These are phyloP conservation scores for Vidua macroura DNA, from an alignment of 2,113 vertebrate genomes.

Conservation along the genomic window DNA sequence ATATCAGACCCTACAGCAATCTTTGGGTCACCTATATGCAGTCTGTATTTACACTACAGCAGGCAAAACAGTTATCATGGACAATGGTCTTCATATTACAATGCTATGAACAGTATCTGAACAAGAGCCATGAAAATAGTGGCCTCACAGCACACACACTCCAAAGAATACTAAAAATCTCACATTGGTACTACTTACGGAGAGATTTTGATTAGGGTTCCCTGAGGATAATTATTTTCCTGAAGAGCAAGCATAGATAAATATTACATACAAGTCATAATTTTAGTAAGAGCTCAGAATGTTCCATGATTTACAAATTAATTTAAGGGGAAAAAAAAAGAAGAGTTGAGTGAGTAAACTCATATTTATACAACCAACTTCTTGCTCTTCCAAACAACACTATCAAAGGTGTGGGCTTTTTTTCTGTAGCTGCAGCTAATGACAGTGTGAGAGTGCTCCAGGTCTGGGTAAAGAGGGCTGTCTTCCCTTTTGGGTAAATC, in stretches of 20 bases:
- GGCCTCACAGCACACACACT: not conserved
- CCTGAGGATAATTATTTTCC: not conserved
- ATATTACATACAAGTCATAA: not conserved
- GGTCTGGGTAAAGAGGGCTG: not conserved
- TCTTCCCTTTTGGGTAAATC: not conserved
- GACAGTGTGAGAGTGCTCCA: not conserved
- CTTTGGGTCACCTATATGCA: not conserved
- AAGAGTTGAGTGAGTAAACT: not conserved
- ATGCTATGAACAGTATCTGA: not conserved
- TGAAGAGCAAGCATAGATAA: not conserved
- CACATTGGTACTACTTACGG: not conserved
- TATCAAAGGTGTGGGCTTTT: not conserved
- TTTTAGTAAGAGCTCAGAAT: not conserved
- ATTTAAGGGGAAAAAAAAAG: not conserved
- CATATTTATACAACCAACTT: not conserved
- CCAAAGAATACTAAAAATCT: not conserved
- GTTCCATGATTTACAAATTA: not conserved
- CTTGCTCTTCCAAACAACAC: not conserved
- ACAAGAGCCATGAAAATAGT: not conserved
- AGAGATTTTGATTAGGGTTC: slow-evolving; percentile 26
- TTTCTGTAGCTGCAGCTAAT: not conserved
- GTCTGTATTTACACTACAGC: not conserved
- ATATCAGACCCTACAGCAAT: not conserved
- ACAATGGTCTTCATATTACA: not conserved
- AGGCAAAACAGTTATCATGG: not conserved